phyloP scores from a whole-genome alignment of 2,797 vertebrate genomes.

The Cossypha niveicapilla region DNA sequence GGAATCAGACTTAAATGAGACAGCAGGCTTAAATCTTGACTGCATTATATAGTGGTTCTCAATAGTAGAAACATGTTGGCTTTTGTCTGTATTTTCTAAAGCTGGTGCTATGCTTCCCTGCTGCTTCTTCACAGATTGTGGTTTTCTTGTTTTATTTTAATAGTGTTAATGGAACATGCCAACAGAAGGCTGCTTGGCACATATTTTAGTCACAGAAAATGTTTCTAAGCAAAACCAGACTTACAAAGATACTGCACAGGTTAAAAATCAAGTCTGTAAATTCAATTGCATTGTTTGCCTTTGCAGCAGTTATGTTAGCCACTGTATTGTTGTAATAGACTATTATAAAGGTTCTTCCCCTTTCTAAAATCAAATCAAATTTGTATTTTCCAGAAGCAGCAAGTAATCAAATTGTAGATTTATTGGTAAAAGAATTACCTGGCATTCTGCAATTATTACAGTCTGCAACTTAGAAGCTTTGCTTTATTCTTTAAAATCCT shows the following conservation, averaged over 20 bases:
- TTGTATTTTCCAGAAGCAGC: not conserved
- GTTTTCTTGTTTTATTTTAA: not conserved
- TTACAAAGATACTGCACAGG: not conserved
- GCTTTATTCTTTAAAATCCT: not conserved
- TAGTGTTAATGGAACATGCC: not conserved
- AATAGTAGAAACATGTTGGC: not conserved
- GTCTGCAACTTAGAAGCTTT: not conserved
- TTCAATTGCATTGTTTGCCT: not conserved
- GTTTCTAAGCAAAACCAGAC: not conserved
- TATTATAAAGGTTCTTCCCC: not conserved
- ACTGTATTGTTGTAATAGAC: not conserved
- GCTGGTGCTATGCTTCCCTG: not conserved
- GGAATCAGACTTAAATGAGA: not conserved
- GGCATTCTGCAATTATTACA: not conserved
- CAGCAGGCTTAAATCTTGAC: not conserved
- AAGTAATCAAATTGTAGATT: not conserved
- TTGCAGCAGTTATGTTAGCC: not conserved
- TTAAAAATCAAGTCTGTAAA: not conserved
- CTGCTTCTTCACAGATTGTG: not conserved
- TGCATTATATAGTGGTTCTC: not conserved
- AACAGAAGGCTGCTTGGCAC: not conserved
- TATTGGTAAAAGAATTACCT: not conserved
- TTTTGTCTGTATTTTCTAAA: not conserved
- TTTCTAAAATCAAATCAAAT: constrained; percentile 9
- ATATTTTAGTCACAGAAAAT: not conserved